A percentile compares a stretch with the other conserved stretches of the same genome.
Evolutionary conservation across 2,888 invertebrate species (phyloP).

Genomic region (Drosophila meridiana): DNA sequence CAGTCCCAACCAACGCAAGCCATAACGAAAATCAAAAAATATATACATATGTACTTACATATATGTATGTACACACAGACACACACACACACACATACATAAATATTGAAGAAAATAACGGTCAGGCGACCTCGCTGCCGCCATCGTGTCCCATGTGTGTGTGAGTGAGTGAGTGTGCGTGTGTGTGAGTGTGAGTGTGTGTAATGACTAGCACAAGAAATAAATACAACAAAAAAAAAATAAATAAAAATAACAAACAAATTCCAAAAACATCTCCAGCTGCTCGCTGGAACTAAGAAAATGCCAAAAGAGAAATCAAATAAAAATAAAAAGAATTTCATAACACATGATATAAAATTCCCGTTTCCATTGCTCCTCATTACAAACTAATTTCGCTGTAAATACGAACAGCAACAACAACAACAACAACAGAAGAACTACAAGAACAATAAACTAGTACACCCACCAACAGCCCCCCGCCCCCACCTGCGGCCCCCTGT

Average conservation of each 20-base stretch:
- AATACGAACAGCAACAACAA: slow-evolving; percentile 49
- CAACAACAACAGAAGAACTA: slow-evolving; percentile 30
- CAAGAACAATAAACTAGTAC: slow-evolving; percentile 25
- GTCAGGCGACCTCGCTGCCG: slow-evolving; percentile 55
- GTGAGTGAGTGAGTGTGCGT: not conserved
- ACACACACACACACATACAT: not conserved
- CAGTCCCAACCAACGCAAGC: slow-evolving; percentile 27
- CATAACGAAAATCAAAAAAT: slow-evolving; percentile 26
- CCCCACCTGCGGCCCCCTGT: not conserved
- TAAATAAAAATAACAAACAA: slow-evolving; percentile 16
- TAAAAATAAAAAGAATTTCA: slow-evolving; percentile 27
- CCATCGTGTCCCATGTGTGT: slow-evolving; percentile 19
- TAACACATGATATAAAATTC: slow-evolving; percentile 25
- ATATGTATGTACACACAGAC: not conserved
- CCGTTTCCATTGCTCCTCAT: slow-evolving; percentile 26
- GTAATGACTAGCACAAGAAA: slow-evolving; percentile 76
- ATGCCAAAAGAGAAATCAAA: slow-evolving; percentile 27
- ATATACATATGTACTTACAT: slow-evolving; percentile 2
- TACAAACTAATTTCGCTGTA: slow-evolving; percentile 51
- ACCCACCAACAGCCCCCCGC: not conserved
- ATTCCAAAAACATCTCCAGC: slow-evolving; percentile 61
- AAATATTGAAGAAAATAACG: slow-evolving; percentile 39
- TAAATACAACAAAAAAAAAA: slow-evolving; percentile 62
- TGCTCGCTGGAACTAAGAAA: slow-evolving; percentile 48
- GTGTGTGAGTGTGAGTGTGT: slow-evolving; percentile 37